These are phyloP conservation scores for Nasonia longicornis DNA, from an alignment of 1,140 invertebrate species.

Conservation along the genomic window DNA sequence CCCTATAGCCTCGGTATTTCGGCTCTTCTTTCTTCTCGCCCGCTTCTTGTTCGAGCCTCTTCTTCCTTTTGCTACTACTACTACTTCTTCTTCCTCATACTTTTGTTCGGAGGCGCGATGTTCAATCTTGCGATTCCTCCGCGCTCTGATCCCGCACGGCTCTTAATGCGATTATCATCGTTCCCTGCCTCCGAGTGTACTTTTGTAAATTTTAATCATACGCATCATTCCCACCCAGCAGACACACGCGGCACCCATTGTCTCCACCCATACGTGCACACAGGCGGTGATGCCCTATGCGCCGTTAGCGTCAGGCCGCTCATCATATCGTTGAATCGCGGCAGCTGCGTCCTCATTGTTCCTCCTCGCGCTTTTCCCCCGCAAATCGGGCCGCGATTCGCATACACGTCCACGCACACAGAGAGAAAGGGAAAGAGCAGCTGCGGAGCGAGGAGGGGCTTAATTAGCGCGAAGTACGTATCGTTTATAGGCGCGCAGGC, in stretches of 20 bases:
- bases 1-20: constrained; percentile 19
- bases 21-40: not conserved
- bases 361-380: not conserved
- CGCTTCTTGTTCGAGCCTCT: constrained; percentile 1
- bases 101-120: not conserved
- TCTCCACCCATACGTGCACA: not conserved
- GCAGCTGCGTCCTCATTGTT: constrained; percentile 22
- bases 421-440: constrained; percentile 13
- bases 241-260: too few relatives aligned
- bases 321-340: not conserved
- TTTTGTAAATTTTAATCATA: not conserved
- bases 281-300: too few relatives aligned
- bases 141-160: not conserved
- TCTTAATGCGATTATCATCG: constrained; percentile 26
- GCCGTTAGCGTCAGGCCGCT: not conserved
- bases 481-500: constrained; percentile 50
- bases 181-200: not conserved
- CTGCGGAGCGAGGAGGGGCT: not conserved
- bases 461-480: constrained; percentile 49
- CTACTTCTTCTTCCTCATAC: not conserved
- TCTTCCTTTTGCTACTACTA: not conserved
- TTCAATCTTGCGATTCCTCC: constrained; percentile 9
- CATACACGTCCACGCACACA: not conserved
- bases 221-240: too few relatives aligned
- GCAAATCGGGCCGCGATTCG: too few relatives aligned